Conservation (phyloP, 2,797 vertebrate genomes). For the Micrastur ruficollis region DNA sequence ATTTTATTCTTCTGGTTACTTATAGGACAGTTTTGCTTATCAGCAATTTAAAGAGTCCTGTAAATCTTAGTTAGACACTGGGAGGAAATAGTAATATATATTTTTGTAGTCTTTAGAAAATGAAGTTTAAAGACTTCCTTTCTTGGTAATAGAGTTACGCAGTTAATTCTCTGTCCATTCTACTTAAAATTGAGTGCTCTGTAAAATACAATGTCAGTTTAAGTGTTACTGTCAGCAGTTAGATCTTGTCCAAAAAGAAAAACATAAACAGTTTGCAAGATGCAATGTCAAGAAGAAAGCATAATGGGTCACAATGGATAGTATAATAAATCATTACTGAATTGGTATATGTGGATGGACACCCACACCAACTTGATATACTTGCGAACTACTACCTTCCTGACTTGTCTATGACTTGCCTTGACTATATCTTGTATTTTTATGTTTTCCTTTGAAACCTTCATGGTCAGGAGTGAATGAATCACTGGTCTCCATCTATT, state of each 20-base stretch:
- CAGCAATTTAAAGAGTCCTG: background rate
- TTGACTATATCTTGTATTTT: background rate
- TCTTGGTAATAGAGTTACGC: constrained; percentile 12
- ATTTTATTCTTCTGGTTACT: background rate
- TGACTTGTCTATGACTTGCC: background rate
- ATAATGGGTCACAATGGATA: background rate
- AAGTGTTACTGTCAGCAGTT: constrained; percentile 23
- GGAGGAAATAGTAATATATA: background rate
- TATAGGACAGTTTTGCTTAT: constrained; percentile 5
- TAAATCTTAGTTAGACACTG: constrained; percentile 10
- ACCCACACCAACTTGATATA: background rate
- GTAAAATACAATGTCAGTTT: constrained; percentile 4
- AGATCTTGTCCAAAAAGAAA: background rate
- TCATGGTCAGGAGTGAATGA: background rate
- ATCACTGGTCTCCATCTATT: background rate
- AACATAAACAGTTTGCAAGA: background rate
- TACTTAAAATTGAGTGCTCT: constrained; percentile 35
- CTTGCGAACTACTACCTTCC: background rate
- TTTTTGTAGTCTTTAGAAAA: constrained; percentile 23
- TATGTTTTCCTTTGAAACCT: background rate
- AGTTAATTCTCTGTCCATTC: constrained; percentile 24
- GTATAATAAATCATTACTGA: background rate
- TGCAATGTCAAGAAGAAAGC: background rate
- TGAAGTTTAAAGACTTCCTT: background rate
- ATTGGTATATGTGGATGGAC: background rate